These are phyloP conservation scores for Sceloporus tristichus DNA, from an alignment of 2,113 vertebrate species.

Conservation along the genomic window DNA sequence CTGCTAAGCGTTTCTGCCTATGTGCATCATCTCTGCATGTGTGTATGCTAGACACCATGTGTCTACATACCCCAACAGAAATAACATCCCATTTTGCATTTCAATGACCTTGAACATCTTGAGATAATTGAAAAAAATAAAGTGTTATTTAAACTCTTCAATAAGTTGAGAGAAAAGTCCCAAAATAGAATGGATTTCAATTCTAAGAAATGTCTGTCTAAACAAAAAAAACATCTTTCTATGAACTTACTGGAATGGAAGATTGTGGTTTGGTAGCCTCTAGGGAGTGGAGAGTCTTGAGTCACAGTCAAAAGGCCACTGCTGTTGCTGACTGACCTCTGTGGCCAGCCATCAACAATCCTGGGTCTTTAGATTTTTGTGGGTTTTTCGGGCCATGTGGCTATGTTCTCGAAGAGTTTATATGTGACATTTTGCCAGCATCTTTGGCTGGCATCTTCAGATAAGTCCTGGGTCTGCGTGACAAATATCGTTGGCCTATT, in stretches of 20 bases:
- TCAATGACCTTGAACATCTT: no score
- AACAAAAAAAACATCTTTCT: not conserved
- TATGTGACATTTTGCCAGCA: no score
- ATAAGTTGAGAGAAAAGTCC: not conserved
- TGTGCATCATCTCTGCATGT: no score
- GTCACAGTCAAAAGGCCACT: not conserved
- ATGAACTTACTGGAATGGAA: not conserved
- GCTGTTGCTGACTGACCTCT: not conserved
- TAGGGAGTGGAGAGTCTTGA: not conserved
- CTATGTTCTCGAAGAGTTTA: no score
- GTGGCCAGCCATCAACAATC: not conserved
- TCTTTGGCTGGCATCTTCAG: no score
- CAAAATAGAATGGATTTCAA: not conserved
- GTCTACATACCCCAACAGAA: no score
- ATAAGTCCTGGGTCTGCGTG: not conserved
- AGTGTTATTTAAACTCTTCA: no score
- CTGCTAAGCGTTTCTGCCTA: no score
- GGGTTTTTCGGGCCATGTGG: no score
- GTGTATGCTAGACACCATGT: no score
- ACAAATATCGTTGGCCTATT: not conserved
- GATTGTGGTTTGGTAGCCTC: not conserved
- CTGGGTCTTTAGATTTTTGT: not conserved
- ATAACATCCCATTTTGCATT: no score
- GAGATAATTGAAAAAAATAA: no score
- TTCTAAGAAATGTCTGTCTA: not conserved